These are phyloP conservation scores for Scytalopus superciliaris DNA, from an alignment of 2,113 vertebrate genomes.

Conservation along the genomic window DNA sequence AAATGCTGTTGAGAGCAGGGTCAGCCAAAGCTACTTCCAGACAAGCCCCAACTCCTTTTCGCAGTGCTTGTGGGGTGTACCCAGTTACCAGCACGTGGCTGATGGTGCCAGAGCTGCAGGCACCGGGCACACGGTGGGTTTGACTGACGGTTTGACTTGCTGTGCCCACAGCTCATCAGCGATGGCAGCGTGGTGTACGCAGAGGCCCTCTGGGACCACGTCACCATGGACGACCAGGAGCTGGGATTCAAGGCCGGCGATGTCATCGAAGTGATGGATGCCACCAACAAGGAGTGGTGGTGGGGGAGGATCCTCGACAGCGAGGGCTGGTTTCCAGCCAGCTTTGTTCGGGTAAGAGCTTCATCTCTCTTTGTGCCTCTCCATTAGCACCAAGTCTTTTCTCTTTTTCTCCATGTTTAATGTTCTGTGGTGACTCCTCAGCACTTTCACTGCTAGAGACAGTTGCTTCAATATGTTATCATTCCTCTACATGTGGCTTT, in stretches of 20 bases:
- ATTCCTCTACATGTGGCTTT: background rate
- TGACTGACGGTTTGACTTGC: background rate
- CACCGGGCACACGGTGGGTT: background rate
- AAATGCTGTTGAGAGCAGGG: background rate
- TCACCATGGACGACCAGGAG: conserved; percentile 98
- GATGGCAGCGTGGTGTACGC: conserved; percentile 96
- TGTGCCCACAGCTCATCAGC: conserved; percentile 87
- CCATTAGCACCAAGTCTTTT: background rate
- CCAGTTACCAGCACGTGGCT: background rate
- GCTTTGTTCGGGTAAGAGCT: conserved; percentile 90
- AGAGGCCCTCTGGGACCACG: conserved; percentile 96
- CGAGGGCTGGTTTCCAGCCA: conserved; percentile 96
- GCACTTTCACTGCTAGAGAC: background rate
- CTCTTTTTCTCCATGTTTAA: background rate
- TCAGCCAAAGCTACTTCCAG: background rate
- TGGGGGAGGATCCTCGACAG: conserved; percentile 92
- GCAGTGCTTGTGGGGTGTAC: accelerated
- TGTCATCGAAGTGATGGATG: conserved; percentile 95
- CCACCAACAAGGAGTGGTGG: conserved; percentile 98
- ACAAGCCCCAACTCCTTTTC: background rate
- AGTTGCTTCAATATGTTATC: background rate
- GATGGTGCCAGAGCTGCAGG: background rate
- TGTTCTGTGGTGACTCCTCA: background rate
- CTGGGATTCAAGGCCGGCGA: conserved; percentile 94
- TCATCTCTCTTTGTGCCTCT: background rate